Conservation (phyloP, 2,113 vertebrate species). For the Cairina moschata region DNA sequence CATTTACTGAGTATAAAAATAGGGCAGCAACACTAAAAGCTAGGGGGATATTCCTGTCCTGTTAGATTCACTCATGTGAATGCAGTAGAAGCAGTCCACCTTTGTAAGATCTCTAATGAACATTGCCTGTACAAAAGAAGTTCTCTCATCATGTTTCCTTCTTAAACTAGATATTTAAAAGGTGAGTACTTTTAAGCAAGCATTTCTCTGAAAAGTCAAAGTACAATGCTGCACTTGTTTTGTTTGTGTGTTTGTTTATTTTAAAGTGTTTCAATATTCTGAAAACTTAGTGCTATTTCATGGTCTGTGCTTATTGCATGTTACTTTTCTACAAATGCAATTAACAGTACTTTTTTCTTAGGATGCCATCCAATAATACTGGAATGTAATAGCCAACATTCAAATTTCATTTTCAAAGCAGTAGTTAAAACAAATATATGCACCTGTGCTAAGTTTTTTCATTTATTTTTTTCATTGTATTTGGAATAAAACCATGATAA, state of each 20-base stretch:
- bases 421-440: neutral
- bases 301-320: neutral
- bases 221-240: conserved; percentile 18
- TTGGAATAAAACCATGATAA: neutral
- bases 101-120: conserved; percentile 27
- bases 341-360: neutral
- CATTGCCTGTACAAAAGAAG: conserved; percentile 4
- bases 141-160: conserved; percentile 7
- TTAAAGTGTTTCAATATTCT: neutral
- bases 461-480: neutral
- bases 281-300: neutral
- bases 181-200: conserved; percentile 47
- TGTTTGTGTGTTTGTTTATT: neutral
- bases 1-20: neutral
- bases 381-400: neutral
- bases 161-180: conserved; percentile 10
- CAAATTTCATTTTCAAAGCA: neutral
- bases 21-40: neutral
- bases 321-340: neutral
- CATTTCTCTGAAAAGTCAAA: conserved; percentile 1
- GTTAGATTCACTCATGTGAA: conserved; percentile 9
- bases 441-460: neutral
- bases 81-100: conserved; percentile 17
- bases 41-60: neutral
- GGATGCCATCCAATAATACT: neutral